These are phyloP conservation scores for Eudemis profundana DNA, from an alignment of 2,888 invertebrate species.

Conservation along the genomic window DNA sequence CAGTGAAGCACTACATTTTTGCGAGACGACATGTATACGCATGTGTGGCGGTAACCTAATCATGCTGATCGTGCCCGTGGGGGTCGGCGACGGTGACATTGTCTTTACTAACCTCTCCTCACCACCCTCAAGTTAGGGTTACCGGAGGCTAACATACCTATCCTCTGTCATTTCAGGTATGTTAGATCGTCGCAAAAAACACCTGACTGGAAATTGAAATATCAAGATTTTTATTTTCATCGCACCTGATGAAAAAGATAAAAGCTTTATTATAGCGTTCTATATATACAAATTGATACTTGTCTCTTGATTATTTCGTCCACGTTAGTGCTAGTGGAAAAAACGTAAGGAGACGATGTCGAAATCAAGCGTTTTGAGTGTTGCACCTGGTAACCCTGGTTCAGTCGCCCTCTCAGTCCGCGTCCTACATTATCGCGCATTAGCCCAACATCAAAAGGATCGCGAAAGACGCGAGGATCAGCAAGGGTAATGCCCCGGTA, in stretches of 20 bases:
- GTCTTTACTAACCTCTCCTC: slow-evolving; percentile 17
- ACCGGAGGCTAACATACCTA: not conserved
- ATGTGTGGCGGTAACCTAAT: slow-evolving; percentile 30
- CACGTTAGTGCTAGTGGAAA: not conserved
- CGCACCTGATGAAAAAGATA: no score
- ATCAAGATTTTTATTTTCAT: no score
- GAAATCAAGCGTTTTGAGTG: not conserved
- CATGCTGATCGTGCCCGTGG: slow-evolving; percentile 13
- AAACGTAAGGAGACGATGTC: not conserved
- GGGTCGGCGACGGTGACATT: slow-evolving; percentile 12
- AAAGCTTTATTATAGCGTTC: no score
- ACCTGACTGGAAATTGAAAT: no score
- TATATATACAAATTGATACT: not conserved
- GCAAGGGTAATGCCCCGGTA: slow-evolving; percentile 49
- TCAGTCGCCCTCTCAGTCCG: slow-evolving; percentile 19
- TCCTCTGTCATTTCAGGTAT: no score
- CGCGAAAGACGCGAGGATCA: slow-evolving; percentile 55
- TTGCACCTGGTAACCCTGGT: not conserved
- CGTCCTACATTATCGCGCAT: slow-evolving; percentile 58
- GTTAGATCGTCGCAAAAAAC: no score
- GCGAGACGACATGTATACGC: slow-evolving; percentile 23
- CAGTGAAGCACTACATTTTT: slow-evolving; percentile 13
- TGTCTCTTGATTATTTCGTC: not conserved
- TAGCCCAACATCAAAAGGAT: slow-evolving; percentile 60
- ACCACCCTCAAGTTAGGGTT: slow-evolving; percentile 3